phyloP scores from a whole-genome alignment of 2,797 vertebrate genomes.

The Apogon hyalosoma region DNA sequence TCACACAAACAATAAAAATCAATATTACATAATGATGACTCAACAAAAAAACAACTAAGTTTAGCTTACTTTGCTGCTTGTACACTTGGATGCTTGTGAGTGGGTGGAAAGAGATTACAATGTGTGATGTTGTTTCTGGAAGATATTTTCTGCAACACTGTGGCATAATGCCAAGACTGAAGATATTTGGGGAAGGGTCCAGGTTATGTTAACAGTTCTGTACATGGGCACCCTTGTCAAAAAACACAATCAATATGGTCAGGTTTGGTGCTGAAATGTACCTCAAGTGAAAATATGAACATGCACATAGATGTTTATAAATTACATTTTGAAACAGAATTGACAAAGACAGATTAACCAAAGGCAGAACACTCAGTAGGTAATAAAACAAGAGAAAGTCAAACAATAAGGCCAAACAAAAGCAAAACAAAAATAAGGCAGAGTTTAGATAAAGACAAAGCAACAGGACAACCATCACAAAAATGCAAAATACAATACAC shows the following conservation, averaged over 20 bases:
- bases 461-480: no score
- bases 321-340: no score
- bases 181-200: constrained; percentile 57
- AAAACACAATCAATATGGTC: constrained; percentile 31
- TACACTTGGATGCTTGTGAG: constrained; percentile 53
- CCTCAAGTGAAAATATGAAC: background rate
- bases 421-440: no score
- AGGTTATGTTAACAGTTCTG: constrained; percentile 32
- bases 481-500: no score
- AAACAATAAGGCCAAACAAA: no score
- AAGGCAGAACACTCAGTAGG: no score
- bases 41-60: constrained; percentile 59
- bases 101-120: constrained; percentile 61
- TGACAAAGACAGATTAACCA: no score
- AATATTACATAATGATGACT: constrained; percentile 79
- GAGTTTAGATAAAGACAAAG: no score
- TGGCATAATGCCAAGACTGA: constrained; percentile 39
- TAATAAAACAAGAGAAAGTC: no score
- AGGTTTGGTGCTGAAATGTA: constrained; percentile 12
- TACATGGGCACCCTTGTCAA: constrained; percentile 20
- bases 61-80: constrained; percentile 60
- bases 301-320: no score
- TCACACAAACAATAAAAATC: constrained; percentile 36
- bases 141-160: constrained; percentile 54
- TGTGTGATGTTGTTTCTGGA: constrained; percentile 34